Conservation (phyloP, 1,140 invertebrate species). For the Pissodes strobi region DNA sequence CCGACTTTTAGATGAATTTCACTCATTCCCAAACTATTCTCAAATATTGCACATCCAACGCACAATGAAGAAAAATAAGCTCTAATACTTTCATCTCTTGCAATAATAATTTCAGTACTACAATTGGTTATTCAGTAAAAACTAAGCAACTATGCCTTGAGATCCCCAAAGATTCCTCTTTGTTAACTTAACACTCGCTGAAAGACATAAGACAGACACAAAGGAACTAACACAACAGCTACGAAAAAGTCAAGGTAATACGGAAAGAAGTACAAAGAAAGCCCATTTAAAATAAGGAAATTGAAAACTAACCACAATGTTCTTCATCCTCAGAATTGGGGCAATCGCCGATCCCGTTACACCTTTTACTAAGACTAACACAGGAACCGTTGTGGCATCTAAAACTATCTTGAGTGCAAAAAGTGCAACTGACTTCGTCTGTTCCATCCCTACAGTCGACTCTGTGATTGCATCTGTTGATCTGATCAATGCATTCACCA, state of each 20-base stretch:
- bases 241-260: conserved; percentile 3
- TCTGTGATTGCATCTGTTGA: conserved; percentile 61
- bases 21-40: no score
- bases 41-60: no score
- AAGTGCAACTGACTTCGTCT: conserved; percentile 64
- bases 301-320: conserved; percentile 59
- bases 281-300: background rate
- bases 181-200: no score
- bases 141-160: no score
- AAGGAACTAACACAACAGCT: no score
- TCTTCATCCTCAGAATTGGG: conserved; percentile 65
- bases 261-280: conserved; percentile 3
- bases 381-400: conserved; percentile 69
- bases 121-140: no score
- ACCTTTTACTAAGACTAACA: conserved; percentile 63
- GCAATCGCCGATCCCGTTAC: conserved; percentile 68
- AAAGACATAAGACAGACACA: no score
- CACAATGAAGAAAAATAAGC: no score
- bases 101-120: no score
- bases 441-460: conserved; percentile 71
- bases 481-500: conserved; percentile 61
- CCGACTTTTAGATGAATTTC: no score
- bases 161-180: no score
- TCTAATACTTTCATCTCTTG: no score
- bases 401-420: conserved; percentile 58